A percentile compares a stretch with the other conserved stretches of the same genome.
Evolutionary conservation across 2,113 vertebrate species (phyloP).

Genomic region (Columba livia): DNA sequence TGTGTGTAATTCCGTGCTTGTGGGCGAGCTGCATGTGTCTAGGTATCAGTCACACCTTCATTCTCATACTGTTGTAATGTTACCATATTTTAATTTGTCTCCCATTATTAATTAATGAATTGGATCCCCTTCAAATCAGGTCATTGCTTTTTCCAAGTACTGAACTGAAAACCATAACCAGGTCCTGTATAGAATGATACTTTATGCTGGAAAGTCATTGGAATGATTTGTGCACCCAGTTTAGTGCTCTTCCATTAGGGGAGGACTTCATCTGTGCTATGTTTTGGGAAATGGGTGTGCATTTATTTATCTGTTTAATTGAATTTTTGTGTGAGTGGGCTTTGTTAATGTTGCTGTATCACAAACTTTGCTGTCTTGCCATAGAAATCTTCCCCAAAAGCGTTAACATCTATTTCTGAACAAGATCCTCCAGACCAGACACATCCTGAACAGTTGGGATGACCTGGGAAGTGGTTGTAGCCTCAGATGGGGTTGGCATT

Average conservation of each 20-base stretch:
- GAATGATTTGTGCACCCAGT: neutral
- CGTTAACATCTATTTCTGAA: neutral
- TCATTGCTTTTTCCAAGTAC: neutral
- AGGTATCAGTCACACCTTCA: neutral
- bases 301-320: neutral
- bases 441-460: neutral
- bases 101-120: neutral
- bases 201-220: neutral
- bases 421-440: neutral
- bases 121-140: neutral
- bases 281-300: neutral
- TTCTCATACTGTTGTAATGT: neutral
- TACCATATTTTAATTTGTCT: neutral
- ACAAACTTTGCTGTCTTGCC: neutral
- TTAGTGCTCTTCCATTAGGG: neutral
- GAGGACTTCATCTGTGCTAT: neutral
- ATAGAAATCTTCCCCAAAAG: neutral
- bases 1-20: neutral
- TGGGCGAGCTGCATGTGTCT: neutral
- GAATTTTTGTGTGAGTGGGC: neutral
- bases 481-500: neutral
- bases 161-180: neutral
- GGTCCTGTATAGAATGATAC: too few species aligned
- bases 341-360: neutral
- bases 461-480: neutral